Conservation (phyloP, 1,140 invertebrate species). For the Argopecten irradians region DNA sequence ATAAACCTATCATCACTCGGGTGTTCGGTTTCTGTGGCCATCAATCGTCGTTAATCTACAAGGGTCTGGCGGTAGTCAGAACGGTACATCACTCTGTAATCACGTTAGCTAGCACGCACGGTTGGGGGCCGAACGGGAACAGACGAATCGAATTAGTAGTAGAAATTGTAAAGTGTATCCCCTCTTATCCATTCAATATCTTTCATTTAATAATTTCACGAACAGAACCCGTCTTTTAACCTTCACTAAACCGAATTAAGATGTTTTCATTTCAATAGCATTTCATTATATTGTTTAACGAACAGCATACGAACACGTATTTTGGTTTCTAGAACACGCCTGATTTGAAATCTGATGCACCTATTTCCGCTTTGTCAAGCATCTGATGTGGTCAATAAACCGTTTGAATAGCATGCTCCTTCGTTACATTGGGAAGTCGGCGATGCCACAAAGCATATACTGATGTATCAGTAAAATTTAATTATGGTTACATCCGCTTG, state of each 20-base stretch:
- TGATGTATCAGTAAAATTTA: not conserved
- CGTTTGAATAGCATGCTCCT: not conserved
- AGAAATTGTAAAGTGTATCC: not conserved
- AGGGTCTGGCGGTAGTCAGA: not conserved
- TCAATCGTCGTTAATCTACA: not conserved
- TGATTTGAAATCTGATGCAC: too few relatives aligned
- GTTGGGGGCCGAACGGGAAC: not conserved
- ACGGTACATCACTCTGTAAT: not conserved
- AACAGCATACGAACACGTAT: too few relatives aligned
- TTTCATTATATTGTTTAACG: too few relatives aligned
- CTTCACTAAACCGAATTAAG: too few relatives aligned
- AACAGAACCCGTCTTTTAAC: not conserved
- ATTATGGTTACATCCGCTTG: not conserved
- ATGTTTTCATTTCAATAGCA: too few relatives aligned
- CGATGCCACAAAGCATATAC: not conserved
- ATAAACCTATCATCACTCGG: not conserved
- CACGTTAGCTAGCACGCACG: not conserved
- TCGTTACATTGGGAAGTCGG: not conserved
- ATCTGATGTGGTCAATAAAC: conserved; percentile 1
- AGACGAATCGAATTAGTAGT: not conserved
- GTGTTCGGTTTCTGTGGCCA: not conserved
- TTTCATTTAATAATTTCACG: not conserved
- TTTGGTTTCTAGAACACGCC: too few relatives aligned
- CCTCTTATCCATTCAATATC: not conserved
- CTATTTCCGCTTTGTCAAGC: not conserved